Evolutionary conservation across 2,113 vertebrate species (phyloP).

Genomic region (Channa argus): DNA sequence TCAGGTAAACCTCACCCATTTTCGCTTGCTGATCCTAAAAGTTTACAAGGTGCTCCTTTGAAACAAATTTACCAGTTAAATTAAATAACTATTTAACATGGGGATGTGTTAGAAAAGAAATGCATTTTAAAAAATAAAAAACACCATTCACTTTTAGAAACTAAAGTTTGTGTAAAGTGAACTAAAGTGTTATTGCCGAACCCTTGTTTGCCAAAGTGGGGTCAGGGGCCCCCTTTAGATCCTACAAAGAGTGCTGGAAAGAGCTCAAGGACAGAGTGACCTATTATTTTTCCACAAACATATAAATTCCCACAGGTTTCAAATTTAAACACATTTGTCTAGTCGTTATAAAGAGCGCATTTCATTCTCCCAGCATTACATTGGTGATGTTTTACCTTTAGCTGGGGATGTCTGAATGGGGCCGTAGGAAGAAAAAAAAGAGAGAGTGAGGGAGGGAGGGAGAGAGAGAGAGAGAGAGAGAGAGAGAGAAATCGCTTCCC

Average conservation of each 20-base stretch:
- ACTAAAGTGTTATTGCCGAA: no score
- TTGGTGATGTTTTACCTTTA: slow-evolving; percentile 16
- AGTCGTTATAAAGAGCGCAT: no score
- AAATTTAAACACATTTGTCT: neutral
- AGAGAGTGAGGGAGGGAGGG: neutral
- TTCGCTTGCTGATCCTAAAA: no score
- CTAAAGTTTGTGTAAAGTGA: no score
- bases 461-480: neutral
- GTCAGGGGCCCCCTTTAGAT: slow-evolving; percentile 60
- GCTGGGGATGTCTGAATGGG: slow-evolving; percentile 44
- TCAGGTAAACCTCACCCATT: no score
- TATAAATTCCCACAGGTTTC: neutral
- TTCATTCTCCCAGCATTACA: neutral
- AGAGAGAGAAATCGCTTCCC: slow-evolving; percentile 13
- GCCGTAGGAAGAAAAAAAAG: neutral
- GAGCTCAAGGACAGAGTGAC: neutral
- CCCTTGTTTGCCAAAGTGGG: slow-evolving; percentile 35
- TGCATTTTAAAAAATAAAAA: no score
- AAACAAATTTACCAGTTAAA: no score
- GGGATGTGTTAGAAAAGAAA: no score
- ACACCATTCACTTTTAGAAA: neutral
- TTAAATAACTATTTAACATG: no score
- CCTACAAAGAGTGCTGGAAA: neutral
- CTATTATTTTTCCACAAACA: neutral
- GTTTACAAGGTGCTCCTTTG: no score